phyloP scores from a whole-genome alignment of 2,888 invertebrate species.

The Fabriciana adippe region DNA sequence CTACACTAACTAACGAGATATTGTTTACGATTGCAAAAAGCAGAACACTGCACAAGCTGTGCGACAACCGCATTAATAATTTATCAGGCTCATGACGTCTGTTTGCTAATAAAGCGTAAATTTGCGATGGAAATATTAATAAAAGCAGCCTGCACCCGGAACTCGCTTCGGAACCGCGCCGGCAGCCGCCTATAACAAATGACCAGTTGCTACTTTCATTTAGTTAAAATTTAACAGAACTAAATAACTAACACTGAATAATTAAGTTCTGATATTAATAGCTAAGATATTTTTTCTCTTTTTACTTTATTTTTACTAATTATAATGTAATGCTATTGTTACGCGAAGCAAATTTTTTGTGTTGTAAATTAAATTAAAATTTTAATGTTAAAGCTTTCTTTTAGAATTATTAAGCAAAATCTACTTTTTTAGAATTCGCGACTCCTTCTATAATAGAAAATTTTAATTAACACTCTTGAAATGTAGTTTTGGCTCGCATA shows the following conservation, averaged over 20 bases:
- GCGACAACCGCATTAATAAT: constrained; percentile 79
- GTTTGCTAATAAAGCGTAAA: constrained; percentile 82
- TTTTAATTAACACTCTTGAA: too few species aligned
- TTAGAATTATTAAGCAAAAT: too few species aligned
- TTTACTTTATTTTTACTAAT: background rate
- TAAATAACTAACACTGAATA: constrained; percentile 16
- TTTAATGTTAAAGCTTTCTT: too few species aligned
- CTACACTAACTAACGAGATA: constrained; percentile 29
- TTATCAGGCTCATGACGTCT: constrained; percentile 81
- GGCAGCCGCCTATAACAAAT: constrained; percentile 71
- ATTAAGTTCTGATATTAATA: constrained; percentile 8
- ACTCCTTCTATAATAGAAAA: too few species aligned
- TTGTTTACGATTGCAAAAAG: constrained; percentile 56
- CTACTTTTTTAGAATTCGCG: too few species aligned
- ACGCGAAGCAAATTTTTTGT: too few species aligned
- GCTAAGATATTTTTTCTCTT: background rate
- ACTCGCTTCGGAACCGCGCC: constrained; percentile 60
- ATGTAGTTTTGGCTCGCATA: too few species aligned
- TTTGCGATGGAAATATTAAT: constrained; percentile 81
- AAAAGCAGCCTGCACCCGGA: constrained; percentile 77
- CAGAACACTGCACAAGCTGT: constrained; percentile 66
- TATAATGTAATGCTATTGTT: background rate
- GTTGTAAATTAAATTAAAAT: too few species aligned
- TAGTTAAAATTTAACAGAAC: constrained; percentile 73
- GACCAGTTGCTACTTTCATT: constrained; percentile 74